Conservation (phyloP, 1,140 invertebrate genomes). For the Hypsibius dujardini region DNA sequence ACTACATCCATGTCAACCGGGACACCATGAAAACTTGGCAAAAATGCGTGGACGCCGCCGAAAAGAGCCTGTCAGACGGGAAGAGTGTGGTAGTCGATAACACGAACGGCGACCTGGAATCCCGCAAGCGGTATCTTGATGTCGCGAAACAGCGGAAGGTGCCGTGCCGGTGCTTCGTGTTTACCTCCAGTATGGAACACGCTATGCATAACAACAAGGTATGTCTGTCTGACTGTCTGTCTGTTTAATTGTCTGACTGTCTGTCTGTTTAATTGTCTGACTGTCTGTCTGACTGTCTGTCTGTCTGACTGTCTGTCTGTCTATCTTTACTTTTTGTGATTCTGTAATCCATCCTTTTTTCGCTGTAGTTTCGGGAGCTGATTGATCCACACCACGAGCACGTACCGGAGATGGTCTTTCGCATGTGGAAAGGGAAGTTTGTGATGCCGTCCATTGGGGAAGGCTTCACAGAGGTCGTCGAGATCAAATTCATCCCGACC, state of each 20-base stretch:
- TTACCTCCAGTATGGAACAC: slow-evolving; percentile 51
- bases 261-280: no score
- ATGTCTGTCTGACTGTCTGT: slow-evolving; percentile 24
- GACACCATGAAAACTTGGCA: slow-evolving; percentile 62
- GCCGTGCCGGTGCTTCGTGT: slow-evolving; percentile 57
- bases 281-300: no score
- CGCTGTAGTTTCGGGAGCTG: slow-evolving; percentile 52
- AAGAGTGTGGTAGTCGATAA: slow-evolving; percentile 74
- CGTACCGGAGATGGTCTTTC: slow-evolving; percentile 53
- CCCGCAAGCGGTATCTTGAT: slow-evolving; percentile 47
- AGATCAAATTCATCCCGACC: slow-evolving; percentile 58
- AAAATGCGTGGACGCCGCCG: slow-evolving; percentile 50
- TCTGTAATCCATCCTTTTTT: slow-evolving; percentile 23
- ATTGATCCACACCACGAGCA: slow-evolving; percentile 48
- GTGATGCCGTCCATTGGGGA: slow-evolving; percentile 50
- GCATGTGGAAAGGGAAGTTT: slow-evolving; percentile 58
- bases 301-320: no score
- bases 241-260: no score
- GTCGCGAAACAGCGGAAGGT: slow-evolving; percentile 47
- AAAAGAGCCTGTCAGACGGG: slow-evolving; percentile 40
- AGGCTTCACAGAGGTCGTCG: slow-evolving; percentile 61
- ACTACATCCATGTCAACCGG: slow-evolving; percentile 59
- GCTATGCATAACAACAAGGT: slow-evolving; percentile 70
- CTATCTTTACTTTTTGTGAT: neutral
- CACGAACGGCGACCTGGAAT: slow-evolving; percentile 64